Conservation (phyloP, 2,113 vertebrate species). For the Spheniscus mendiculus region DNA sequence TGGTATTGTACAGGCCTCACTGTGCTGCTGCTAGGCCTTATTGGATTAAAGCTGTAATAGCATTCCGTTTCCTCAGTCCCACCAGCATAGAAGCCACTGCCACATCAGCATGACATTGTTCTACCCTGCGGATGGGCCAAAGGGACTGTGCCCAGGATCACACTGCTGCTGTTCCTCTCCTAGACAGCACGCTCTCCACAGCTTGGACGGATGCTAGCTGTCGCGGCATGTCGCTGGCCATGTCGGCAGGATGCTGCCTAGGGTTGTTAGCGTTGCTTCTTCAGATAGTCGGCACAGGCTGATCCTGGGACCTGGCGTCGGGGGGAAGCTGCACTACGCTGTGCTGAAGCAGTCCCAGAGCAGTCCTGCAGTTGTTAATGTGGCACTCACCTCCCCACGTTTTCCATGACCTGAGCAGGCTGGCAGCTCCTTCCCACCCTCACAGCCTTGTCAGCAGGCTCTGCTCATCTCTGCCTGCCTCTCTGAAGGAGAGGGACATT, state of each 20-base stretch:
- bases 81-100: background rate
- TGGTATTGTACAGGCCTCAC: no score
- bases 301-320: background rate
- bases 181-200: background rate
- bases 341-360: background rate
- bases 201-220: background rate
- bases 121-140: background rate
- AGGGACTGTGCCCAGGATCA: background rate
- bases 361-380: background rate
- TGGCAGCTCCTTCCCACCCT: background rate
- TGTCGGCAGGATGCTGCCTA: background rate
- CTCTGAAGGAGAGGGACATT: background rate
- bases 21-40: background rate
- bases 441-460: accelerated
- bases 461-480: background rate
- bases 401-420: background rate
- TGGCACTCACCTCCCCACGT: accelerated
- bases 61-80: background rate
- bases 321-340: background rate
- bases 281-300: background rate
- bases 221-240: accelerated
- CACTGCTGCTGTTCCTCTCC: background rate
- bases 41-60: background rate
- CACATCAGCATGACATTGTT: background rate
- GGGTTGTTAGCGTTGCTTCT: accelerated